phyloP scores from a whole-genome alignment of 2,888 invertebrate species.

The Phyllotreta striolata region DNA sequence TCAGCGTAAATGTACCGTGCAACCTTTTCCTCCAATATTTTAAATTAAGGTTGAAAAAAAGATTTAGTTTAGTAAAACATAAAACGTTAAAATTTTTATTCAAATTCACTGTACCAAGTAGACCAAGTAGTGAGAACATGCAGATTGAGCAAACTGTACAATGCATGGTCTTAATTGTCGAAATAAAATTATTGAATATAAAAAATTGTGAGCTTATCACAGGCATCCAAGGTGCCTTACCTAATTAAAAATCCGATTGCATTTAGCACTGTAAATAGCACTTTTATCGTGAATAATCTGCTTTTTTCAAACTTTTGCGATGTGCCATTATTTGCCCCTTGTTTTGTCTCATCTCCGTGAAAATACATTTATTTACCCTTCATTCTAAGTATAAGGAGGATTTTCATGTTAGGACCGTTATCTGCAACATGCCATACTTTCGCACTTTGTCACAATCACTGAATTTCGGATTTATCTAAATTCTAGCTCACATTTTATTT shows the following conservation, averaged over 20 bases:
- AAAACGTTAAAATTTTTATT: too few species aligned
- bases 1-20: slow-evolving; percentile 2
- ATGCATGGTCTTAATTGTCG: too few species aligned
- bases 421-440: slow-evolving; percentile 21
- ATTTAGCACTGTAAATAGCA: background rate
- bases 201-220: too few species aligned
- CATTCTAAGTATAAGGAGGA: slow-evolving; percentile 20
- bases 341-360: slow-evolving; percentile 16
- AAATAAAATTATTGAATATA: too few species aligned
- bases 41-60: too few species aligned
- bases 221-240: too few species aligned
- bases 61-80: too few species aligned
- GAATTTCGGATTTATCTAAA: slow-evolving; percentile 23
- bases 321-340: slow-evolving; percentile 13
- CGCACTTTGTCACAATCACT: slow-evolving; percentile 18
- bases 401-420: slow-evolving; percentile 24
- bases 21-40: slow-evolving; percentile 9
- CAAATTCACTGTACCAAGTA: too few species aligned
- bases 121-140: too few species aligned
- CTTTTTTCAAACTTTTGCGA: slow-evolving; percentile 11
- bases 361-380: slow-evolving; percentile 22
- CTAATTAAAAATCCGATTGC: background rate
- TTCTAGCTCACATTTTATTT: slow-evolving; percentile 22
- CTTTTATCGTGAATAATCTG: slow-evolving; percentile 4
- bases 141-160: too few species aligned